phyloP scores from a whole-genome alignment of 2,113 vertebrate species.

The Thermophis baileyi region DNA sequence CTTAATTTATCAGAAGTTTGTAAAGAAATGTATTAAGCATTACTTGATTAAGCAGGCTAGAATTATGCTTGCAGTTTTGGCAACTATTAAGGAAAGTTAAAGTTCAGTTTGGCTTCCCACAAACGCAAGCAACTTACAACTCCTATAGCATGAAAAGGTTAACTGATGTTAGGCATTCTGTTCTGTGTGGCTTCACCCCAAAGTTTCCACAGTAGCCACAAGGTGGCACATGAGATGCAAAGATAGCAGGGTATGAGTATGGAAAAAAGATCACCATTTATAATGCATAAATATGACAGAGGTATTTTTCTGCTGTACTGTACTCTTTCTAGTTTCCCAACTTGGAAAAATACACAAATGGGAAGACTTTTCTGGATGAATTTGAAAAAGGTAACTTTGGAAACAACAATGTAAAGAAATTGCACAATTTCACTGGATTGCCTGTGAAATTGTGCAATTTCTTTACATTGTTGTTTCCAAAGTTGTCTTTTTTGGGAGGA shows the following conservation, averaged over 20 bases:
- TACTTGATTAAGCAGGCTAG: background rate
- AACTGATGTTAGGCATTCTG: background rate
- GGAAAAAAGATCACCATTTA: constrained; percentile 6
- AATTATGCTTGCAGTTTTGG: background rate
- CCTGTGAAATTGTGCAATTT: background rate
- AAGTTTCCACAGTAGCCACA: constrained; percentile 41
- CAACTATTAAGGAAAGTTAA: background rate
- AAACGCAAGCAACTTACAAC: background rate
- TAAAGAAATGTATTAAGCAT: background rate
- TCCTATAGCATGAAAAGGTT: background rate
- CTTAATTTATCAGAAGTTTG: background rate
- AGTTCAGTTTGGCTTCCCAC: background rate
- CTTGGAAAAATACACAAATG: background rate
- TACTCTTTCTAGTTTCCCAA: constrained; percentile 1
- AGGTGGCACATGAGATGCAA: constrained; percentile 67
- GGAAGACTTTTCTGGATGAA: background rate
- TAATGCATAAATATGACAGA: background rate
- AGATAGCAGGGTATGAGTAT: constrained; percentile 17
- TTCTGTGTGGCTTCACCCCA: background rate
- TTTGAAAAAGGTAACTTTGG: background rate
- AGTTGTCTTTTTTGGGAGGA: background rate
- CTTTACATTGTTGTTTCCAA: background rate
- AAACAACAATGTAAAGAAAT: background rate
- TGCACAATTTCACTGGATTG: background rate
- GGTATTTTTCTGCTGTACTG: background rate